Evolutionary conservation across 2,113 vertebrate genomes (phyloP).

Genomic region (Istiophorus platypterus): DNA sequence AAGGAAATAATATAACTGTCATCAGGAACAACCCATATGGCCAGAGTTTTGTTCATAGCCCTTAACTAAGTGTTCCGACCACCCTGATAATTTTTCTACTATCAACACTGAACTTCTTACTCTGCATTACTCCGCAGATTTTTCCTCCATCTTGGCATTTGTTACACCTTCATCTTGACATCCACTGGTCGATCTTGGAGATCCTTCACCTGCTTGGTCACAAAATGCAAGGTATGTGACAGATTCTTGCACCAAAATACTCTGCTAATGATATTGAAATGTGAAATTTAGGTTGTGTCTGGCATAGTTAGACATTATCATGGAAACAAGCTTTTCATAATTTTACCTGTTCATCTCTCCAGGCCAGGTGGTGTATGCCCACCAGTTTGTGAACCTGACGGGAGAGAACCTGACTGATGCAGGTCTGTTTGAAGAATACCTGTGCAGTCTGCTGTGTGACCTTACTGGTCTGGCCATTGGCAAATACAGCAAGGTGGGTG

Average conservation of each 20-base stretch:
- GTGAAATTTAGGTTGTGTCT: not conserved
- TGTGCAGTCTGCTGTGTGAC: constrained; percentile 90
- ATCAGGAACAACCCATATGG: not conserved
- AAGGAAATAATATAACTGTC: not conserved
- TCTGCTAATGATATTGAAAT: not conserved
- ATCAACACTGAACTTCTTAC: not conserved
- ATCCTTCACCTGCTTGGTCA: constrained; percentile 90
- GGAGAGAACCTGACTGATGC: constrained; percentile 92
- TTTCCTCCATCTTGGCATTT: constrained; percentile 96
- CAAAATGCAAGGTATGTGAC: constrained; percentile 89
- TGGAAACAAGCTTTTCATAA: constrained; percentile 35
- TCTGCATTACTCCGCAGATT: constrained; percentile 81
- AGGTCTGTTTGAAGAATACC: constrained; percentile 94
- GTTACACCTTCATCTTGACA: constrained; percentile 94
- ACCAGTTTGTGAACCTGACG: constrained; percentile 91
- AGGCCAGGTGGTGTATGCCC: constrained; percentile 94
- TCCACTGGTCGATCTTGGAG: constrained; percentile 93
- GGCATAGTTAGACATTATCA: constrained; percentile 19
- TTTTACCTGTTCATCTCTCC: constrained; percentile 58
- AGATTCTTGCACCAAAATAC: not conserved
- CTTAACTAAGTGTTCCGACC: not conserved
- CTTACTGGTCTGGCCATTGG: constrained; percentile 89
- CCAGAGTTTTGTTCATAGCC: not conserved
- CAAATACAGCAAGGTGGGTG: constrained; percentile 93
- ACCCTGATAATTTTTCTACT: not conserved